Percentiles rank a stretch among this genome's conserved stretches.
Evolutionary conservation across 2,113 vertebrate species (phyloP).

Genomic region (Saimiri boliviensis): DNA sequence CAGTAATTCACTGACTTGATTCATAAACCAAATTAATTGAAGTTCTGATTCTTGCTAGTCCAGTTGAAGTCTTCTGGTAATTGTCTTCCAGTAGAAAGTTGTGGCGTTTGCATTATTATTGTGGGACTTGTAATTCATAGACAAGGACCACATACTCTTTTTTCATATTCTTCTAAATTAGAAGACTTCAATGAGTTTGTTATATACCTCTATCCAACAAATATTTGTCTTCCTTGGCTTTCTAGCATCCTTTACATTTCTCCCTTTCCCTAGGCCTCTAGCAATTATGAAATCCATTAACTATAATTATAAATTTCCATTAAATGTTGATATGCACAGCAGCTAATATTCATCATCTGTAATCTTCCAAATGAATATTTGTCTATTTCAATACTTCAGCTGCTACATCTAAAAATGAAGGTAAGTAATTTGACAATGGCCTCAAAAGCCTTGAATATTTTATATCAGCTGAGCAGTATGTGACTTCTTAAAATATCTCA

Average conservation of each 20-base stretch:
- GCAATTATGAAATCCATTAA: slow-evolving; percentile 64
- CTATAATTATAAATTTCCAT: slow-evolving; percentile 52
- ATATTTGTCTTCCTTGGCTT: slow-evolving; percentile 28
- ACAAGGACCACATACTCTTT: background rate
- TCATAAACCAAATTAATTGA: background rate
- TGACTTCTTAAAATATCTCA: slow-evolving; percentile 64
- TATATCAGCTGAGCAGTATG: slow-evolving; percentile 49
- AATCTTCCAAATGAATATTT: slow-evolving; percentile 54
- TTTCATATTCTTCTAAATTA: background rate
- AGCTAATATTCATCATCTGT: slow-evolving; percentile 68
- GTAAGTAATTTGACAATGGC: slow-evolving; percentile 65
- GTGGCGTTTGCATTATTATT: slow-evolving; percentile 16
- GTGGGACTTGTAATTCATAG: background rate
- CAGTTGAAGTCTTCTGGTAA: background rate
- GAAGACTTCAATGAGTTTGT: background rate
- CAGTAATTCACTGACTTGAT: background rate
- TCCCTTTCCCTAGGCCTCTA: background rate
- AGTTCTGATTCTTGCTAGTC: background rate
- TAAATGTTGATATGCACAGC: slow-evolving; percentile 21
- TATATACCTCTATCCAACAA: background rate
- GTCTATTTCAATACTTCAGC: slow-evolving; percentile 56
- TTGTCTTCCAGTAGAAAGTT: background rate
- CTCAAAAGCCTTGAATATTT: slow-evolving; percentile 44
- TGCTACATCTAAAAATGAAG: slow-evolving; percentile 59
- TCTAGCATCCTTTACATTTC: background rate